Evolutionary conservation across 2,113 vertebrate genomes (phyloP).

Genomic region (Hippocampus guttulatus): DNA sequence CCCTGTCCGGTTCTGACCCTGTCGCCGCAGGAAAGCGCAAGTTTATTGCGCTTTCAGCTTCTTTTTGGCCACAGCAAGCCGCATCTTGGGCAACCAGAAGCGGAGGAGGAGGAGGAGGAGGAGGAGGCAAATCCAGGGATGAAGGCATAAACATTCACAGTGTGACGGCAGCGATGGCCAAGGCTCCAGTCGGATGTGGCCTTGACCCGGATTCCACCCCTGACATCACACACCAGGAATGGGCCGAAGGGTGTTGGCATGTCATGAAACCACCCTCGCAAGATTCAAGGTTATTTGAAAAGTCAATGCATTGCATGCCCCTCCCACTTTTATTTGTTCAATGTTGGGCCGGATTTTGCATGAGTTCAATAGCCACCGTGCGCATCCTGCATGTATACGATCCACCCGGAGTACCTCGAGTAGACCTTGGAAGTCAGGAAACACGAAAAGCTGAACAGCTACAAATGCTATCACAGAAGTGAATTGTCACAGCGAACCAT

Average conservation of each 20-base stretch:
- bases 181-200: conserved; percentile 21
- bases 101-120: not conserved
- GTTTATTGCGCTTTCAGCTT: conserved; percentile 43
- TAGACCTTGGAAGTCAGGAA: conserved; percentile 6
- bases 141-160: conserved; percentile 12
- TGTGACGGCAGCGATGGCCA: conserved; percentile 31
- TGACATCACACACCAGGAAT: conserved; percentile 3
- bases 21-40: conserved; percentile 15
- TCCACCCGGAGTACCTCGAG: conserved; percentile 16
- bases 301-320: conserved; percentile 28
- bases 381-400: conserved; percentile 17
- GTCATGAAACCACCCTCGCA: conserved; percentile 30
- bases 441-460: not conserved
- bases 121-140: conserved; percentile 13
- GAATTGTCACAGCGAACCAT: not conserved
- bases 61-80: conserved; percentile 39
- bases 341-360: conserved; percentile 48
- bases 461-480: conserved; percentile 5
- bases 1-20: conserved; percentile 42
- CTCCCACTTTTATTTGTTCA: conserved; percentile 42
- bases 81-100: not conserved
- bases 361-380: conserved; percentile 7
- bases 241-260: conserved; percentile 31
- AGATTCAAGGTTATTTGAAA: conserved; percentile 51
- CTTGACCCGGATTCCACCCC: conserved; percentile 48